Evolutionary conservation across 2,797 vertebrate species (phyloP).

Genomic region (Phyllotis vaccarum): DNA sequence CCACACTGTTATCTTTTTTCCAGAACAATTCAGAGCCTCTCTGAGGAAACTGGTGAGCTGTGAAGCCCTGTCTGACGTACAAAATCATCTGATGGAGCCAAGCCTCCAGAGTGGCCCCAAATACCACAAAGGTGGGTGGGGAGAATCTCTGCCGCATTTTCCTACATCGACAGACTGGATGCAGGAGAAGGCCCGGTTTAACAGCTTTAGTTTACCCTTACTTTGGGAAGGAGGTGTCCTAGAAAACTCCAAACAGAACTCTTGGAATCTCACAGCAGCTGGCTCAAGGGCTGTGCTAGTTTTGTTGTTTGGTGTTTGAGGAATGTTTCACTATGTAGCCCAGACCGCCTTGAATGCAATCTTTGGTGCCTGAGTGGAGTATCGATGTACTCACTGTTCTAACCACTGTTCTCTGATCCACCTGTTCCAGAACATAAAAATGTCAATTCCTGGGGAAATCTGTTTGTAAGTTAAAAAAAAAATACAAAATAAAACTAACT

Average conservation of each 20-base stretch:
- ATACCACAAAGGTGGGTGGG: constrained; percentile 72
- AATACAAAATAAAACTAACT: not conserved
- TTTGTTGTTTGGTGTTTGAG: not conserved
- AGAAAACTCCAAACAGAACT: not conserved
- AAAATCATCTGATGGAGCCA: constrained; percentile 63
- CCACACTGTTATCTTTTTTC: constrained; percentile 82
- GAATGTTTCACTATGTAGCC: not conserved
- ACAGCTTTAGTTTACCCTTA: not conserved
- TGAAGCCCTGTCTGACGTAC: constrained; percentile 66
- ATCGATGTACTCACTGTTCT: not conserved
- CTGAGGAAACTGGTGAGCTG: constrained; percentile 62
- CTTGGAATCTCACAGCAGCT: not conserved
- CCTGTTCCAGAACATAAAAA: not conserved
- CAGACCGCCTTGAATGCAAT: not conserved
- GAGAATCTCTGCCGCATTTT: constrained; percentile 38
- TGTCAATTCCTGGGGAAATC: not conserved
- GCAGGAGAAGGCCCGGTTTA: not conserved
- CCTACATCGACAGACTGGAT: not conserved
- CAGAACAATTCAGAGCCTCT: constrained; percentile 73
- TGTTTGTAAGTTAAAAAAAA: constrained; percentile 7
- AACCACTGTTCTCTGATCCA: not conserved
- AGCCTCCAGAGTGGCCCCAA: constrained; percentile 63
- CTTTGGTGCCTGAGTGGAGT: not conserved
- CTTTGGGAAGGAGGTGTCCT: not conserved
- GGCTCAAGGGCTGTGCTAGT: not conserved